Conservation (phyloP, 2,113 vertebrate genomes). For the Actenoides hombroni region DNA sequence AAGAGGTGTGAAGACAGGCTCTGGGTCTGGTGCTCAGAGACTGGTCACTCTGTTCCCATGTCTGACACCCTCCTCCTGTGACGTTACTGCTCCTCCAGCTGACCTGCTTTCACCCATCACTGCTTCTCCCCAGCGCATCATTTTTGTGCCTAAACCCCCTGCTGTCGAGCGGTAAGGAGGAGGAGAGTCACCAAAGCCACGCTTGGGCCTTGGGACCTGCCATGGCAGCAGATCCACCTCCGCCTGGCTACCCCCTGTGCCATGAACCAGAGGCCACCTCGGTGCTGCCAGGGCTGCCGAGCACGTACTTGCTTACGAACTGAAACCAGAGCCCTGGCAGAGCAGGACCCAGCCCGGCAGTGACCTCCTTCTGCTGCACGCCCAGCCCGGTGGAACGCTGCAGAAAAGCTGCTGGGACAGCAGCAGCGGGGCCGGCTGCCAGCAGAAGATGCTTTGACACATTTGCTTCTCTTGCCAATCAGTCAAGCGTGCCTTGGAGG, state of each 20-base stretch:
- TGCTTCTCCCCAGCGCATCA: accelerated
- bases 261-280: background rate
- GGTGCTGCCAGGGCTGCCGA: accelerated
- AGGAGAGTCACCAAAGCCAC: background rate
- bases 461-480: background rate
- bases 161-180: background rate
- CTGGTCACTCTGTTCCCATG: background rate
- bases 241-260: accelerated
- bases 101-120: background rate
- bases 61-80: background rate
- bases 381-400: background rate
- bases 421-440: background rate
- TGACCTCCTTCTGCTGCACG: background rate
- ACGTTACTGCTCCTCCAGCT: background rate
- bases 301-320: background rate
- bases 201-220: too few species aligned
- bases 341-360: background rate
- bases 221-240: accelerated
- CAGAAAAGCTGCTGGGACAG: background rate
- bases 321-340: background rate
- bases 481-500: background rate
- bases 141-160: background rate
- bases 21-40: background rate
- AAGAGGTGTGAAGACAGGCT: background rate
- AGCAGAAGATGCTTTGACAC: background rate